These are phyloP conservation scores for Ischnus inquisitorius DNA, from an alignment of 2,888 invertebrate species.

Conservation along the genomic window DNA sequence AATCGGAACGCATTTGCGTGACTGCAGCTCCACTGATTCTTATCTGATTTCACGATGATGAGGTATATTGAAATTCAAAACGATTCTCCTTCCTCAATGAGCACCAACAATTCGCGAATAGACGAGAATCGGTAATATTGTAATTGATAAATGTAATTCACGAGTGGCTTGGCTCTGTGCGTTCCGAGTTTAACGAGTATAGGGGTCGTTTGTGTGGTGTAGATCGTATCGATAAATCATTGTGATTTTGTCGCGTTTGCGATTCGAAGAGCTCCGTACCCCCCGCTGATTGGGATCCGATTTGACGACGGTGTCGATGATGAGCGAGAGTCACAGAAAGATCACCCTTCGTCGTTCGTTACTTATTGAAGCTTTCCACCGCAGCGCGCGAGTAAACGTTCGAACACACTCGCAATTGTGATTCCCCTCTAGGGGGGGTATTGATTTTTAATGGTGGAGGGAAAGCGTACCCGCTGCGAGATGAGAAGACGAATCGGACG, in stretches of 20 bases:
- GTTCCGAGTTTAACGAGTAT: not conserved
- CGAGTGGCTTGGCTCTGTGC: not conserved
- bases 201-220: not conserved
- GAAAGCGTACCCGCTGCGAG: constrained; percentile 18
- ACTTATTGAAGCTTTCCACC: constrained; percentile 34
- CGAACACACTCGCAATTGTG: constrained; percentile 41
- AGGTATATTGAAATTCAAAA: not conserved
- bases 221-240: constrained; percentile 43
- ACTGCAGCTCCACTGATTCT: constrained; percentile 5
- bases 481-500: constrained; percentile 30
- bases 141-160: not conserved
- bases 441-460: constrained; percentile 56
- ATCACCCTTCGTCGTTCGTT: constrained; percentile 18
- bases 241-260: constrained; percentile 6
- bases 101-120: not conserved
- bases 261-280: not conserved
- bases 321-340: constrained; percentile 15
- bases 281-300: constrained; percentile 42
- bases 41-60: constrained; percentile 13
- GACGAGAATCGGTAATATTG: not conserved
- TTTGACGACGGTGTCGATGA: constrained; percentile 43
- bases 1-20: not conserved
- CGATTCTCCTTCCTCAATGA: not conserved
- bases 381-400: constrained; percentile 1
- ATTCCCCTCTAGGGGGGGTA: constrained; percentile 8